These are phyloP conservation scores for Tympanuchus pallidicinctus DNA, from an alignment of 2,113 vertebrate species.

Conservation along the genomic window DNA sequence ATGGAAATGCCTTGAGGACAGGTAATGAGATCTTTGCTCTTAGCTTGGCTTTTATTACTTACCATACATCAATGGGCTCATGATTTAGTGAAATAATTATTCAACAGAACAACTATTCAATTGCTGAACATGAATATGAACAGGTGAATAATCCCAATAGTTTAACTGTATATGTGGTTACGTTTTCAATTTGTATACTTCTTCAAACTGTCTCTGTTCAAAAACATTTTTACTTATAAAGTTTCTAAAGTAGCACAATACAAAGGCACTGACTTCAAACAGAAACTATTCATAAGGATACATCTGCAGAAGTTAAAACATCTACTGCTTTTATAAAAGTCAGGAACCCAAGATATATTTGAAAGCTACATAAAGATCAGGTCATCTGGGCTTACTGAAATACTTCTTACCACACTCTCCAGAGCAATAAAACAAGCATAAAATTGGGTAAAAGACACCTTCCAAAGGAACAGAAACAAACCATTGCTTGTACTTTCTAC, in stretches of 20 bases:
- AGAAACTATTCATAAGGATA: neutral
- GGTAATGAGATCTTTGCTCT: neutral
- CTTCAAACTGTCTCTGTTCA: neutral
- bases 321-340: neutral
- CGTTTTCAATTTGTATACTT: neutral
- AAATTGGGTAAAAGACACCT: neutral
- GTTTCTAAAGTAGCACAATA: neutral
- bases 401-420: neutral
- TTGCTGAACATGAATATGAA: constrained; percentile 4
- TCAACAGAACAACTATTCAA: constrained; percentile 10
- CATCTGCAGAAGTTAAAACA: neutral
- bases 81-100: neutral
- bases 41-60: neutral
- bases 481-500: neutral
- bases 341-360: neutral
- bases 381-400: neutral
- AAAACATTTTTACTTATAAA: neutral
- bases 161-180: neutral
- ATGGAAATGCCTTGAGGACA: neutral
- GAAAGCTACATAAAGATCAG: neutral
- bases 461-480: neutral
- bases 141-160: neutral
- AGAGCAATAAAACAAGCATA: neutral
- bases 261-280: neutral
- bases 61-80: neutral